Conservation (phyloP, 2,797 vertebrate genomes). For the Melanotaenia nigrans region DNA sequence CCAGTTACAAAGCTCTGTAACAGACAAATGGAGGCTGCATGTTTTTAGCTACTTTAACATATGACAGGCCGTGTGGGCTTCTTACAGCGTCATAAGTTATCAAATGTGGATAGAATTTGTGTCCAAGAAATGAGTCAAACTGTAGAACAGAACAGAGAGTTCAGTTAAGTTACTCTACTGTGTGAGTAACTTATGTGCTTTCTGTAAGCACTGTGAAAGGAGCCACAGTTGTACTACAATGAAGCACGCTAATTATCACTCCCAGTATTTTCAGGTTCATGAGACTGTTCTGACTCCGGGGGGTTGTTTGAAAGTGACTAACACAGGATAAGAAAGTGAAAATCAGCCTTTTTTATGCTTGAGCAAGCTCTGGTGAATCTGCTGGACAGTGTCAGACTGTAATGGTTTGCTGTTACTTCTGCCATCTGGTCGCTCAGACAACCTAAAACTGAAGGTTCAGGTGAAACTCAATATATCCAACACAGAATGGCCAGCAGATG, state of each 20-base stretch:
- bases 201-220: background rate
- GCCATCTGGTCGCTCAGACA: slow-evolving; percentile 49
- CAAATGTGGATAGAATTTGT: background rate
- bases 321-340: background rate
- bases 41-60: slow-evolving; percentile 5
- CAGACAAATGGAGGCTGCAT: background rate
- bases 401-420: slow-evolving; percentile 27
- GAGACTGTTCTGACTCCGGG: background rate
- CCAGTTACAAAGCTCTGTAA: background rate
- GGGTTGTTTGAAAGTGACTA: background rate
- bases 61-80: background rate
- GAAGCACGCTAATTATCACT: slow-evolving; percentile 17
- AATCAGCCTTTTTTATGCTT: background rate
- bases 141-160: background rate
- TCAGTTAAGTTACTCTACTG: background rate
- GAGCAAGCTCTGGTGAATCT: slow-evolving; percentile 3
- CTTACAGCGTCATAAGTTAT: background rate
- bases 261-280: slow-evolving; percentile 14
- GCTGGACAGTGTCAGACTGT: slow-evolving; percentile 14
- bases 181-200: background rate
- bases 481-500: slow-evolving; percentile 43
- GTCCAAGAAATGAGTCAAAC: slow-evolving; percentile 3
- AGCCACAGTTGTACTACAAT: background rate
- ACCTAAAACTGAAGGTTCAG: slow-evolving; percentile 36
- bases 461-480: slow-evolving; percentile 20